phyloP scores from a whole-genome alignment of 2,888 invertebrate species.

The Epinotia ramella region DNA sequence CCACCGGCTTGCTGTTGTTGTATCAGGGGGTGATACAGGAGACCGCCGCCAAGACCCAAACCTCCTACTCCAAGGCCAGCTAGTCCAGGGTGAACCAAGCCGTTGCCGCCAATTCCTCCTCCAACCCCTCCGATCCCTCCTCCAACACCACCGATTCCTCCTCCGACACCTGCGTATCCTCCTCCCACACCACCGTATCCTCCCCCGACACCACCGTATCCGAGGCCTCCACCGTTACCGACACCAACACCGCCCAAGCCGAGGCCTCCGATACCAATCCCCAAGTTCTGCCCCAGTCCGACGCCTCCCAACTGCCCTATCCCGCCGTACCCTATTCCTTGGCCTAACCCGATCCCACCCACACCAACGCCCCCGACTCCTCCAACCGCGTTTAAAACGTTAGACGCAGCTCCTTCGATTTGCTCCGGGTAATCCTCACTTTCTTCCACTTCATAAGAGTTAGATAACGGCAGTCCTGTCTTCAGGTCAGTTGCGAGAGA shows the following conservation, averaged over 20 bases:
- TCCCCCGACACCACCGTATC: neutral
- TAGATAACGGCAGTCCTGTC: conserved; percentile 74
- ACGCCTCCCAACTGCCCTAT: conserved; percentile 50
- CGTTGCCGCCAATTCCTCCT: conserved; percentile 49
- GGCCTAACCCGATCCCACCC: conserved; percentile 54
- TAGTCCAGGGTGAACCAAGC: conserved; percentile 67
- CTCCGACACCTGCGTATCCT: conserved; percentile 23
- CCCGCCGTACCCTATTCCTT: conserved; percentile 54
- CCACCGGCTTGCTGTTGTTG: conserved; percentile 75
- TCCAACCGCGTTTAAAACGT: conserved; percentile 70
- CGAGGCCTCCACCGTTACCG: conserved; percentile 51
- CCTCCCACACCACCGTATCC: neutral
- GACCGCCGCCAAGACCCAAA: conserved; percentile 61
- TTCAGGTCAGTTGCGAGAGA: conserved; percentile 65
- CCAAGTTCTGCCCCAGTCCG: conserved; percentile 53
- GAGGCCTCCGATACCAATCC: conserved; percentile 57
- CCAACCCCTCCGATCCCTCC: neutral
- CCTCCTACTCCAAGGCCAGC: conserved; percentile 71
- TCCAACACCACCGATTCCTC: neutral
- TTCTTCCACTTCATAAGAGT: conserved; percentile 86
- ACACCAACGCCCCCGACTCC: conserved; percentile 64
- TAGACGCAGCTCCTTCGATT: conserved; percentile 76
- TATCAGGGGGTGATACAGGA: conserved; percentile 74
- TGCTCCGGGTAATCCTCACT: conserved; percentile 84
- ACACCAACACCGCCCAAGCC: conserved; percentile 58